Conservation (phyloP, 2,797 vertebrate genomes). For the Echeneis naucrates region DNA sequence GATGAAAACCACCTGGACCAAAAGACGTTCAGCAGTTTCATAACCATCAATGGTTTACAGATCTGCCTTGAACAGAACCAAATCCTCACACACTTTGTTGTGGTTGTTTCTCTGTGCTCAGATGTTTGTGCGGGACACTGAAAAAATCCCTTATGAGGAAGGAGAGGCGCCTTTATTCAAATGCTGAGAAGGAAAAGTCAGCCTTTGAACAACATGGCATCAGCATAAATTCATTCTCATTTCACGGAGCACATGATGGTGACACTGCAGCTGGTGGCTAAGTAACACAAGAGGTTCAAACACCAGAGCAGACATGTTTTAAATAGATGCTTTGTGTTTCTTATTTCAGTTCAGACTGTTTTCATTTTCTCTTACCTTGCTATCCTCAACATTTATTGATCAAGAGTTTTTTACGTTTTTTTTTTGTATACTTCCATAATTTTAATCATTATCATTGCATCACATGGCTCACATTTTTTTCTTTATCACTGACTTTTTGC, state of each 20-base stretch:
- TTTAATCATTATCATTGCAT: background rate
- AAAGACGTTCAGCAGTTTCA: background rate
- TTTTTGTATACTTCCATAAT: no score
- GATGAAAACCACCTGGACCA: constrained; percentile 89
- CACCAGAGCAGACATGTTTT: background rate
- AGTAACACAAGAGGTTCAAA: background rate
- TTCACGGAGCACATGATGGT: constrained; percentile 4
- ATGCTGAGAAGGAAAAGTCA: background rate
- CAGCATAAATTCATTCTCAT: constrained; percentile 5
- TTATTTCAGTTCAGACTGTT: background rate
- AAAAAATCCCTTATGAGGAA: background rate
- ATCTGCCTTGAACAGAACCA: background rate
- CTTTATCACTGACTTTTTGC: background rate
- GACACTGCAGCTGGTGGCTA: constrained; percentile 6
- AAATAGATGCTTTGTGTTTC: background rate
- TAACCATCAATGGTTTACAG: background rate
- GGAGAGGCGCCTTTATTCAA: background rate
- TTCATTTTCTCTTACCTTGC: no score
- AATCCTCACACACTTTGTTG: constrained; percentile 1
- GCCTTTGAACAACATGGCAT: constrained; percentile 18
- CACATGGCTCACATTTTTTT: background rate
- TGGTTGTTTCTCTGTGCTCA: background rate
- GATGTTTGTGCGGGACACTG: background rate
- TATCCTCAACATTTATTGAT: background rate
- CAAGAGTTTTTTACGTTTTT: no score